phyloP scores from a whole-genome alignment of 1,140 invertebrate genomes.

The Camponotus pennsylvanicus region DNA sequence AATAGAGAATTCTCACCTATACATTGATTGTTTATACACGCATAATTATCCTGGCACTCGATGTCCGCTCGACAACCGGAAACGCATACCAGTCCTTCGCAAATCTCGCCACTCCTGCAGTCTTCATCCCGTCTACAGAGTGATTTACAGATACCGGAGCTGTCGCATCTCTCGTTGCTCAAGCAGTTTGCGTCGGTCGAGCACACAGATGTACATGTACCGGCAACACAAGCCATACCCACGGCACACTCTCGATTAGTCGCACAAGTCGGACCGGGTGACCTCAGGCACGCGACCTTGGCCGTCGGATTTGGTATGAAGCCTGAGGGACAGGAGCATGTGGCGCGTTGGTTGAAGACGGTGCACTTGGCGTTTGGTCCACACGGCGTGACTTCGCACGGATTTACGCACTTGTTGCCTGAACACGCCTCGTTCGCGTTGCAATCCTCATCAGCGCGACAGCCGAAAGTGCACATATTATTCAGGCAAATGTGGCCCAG shows the following conservation, averaged over 20 bases:
- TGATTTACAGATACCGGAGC: conserved; percentile 88
- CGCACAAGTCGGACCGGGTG: conserved; percentile 90
- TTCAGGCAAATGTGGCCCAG: conserved; percentile 95
- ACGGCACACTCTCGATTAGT: conserved; percentile 91
- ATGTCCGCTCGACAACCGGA: conserved; percentile 93
- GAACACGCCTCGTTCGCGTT: conserved; percentile 93
- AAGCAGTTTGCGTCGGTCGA: conserved; percentile 91
- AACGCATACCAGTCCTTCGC: conserved; percentile 92
- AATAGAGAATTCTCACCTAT: conserved; percentile 79
- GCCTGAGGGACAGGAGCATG: conserved; percentile 92
- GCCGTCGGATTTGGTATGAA: conserved; percentile 94
- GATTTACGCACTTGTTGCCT: conserved; percentile 93
- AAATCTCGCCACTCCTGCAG: conserved; percentile 94
- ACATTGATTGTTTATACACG: conserved; percentile 93
- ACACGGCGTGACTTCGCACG: conserved; percentile 92
- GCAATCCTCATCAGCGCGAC: conserved; percentile 95
- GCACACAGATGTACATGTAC: conserved; percentile 92
- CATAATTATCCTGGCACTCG: conserved; percentile 90
- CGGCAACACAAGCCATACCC: conserved; percentile 90
- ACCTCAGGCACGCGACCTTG: conserved; percentile 93
- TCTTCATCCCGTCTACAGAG: conserved; percentile 92
- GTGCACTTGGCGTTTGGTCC: conserved; percentile 94
- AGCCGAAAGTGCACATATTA: conserved; percentile 95
- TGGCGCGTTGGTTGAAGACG: conserved; percentile 93
- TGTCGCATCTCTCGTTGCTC: conserved; percentile 92